Evolutionary conservation across 2,797 vertebrate species (phyloP), one percentile per base, ranked within the genome.

Genomic region (Amblyopsis hoosieri): DNA sequence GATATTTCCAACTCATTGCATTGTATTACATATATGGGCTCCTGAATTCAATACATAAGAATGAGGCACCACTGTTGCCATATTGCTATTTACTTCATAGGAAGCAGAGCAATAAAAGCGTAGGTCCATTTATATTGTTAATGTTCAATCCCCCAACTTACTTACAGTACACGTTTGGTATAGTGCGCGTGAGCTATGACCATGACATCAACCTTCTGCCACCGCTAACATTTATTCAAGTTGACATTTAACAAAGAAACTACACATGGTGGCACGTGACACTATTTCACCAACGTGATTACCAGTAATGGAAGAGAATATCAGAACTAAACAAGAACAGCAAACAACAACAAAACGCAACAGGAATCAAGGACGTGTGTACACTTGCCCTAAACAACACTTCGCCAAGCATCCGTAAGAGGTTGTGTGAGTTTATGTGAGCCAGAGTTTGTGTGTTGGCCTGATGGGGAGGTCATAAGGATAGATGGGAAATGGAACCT

Each of bases 401-500:
- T 37, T 51, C 31, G 33, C 14, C 29, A 50, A 61, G 68, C 66
- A 67, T 60, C 56, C 65, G 72, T 9, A 71, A 57, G 37, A 55
- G 67, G 75, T 60, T 68, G 48, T 57, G 37, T 69, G 4, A 9
- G 62, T 71, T 67, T 62, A 56, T 66, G 57, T 19, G 67, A 50
- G n/a, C 62, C 3, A 3, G 57, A 51, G 71, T 50, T 54, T 42
- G 42, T 60, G 57, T 9, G 3, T 10, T 73, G 62, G 31, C 61
- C 67, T 58, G 59, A 75, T 64, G 74, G 62, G 71, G 71, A 72
- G 89, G 82, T 85, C 77, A 81, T 33, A 19, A 66, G 75, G 69
- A 79, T 78, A 74, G 79, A 80, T 76, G 68, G 71, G 68, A 67
- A 80, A 70, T 60, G 45, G 71, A 76, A 82, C 75, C 48, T 67